phyloP scores from a whole-genome alignment of 2,113 vertebrate species.

The Nematolebias whitei region DNA sequence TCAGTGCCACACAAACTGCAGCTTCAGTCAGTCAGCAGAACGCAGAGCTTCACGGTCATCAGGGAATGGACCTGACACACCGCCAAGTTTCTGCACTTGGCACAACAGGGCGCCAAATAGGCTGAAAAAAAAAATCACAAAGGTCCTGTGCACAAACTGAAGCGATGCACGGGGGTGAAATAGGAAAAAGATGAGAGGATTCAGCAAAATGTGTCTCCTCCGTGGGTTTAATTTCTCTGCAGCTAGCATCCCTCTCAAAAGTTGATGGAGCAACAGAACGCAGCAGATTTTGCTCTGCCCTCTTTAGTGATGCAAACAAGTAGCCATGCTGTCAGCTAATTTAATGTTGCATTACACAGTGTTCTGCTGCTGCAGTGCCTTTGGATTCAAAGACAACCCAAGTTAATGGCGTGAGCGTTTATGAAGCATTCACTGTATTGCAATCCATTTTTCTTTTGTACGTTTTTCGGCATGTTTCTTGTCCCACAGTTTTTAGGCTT shows the following conservation, averaged over 20 bases:
- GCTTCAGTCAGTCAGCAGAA: conserved; percentile 62
- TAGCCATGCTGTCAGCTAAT: conserved; percentile 6
- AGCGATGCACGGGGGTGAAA: conserved; percentile 10
- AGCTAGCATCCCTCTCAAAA: conserved; percentile 15
- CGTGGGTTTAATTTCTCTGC: conserved; percentile 33
- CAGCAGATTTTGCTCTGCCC: conserved; percentile 22
- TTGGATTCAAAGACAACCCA: conserved; percentile 12
- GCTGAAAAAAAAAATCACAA: conserved; percentile 48
- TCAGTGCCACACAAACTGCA: conserved; percentile 45
- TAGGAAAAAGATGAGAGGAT: conserved; percentile 2
- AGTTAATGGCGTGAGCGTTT: too few species aligned
- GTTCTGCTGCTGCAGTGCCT: conserved; percentile 5
- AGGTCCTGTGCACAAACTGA: conserved; percentile 9
- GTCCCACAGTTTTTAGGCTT: too few species aligned
- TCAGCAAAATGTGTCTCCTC: conserved; percentile 22
- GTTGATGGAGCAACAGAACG: conserved; percentile 8
- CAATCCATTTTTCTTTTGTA: too few species aligned
- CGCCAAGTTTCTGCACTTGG: conserved; percentile 39
- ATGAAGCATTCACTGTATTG: too few species aligned
- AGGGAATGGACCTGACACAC: conserved; percentile 28
- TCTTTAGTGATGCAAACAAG: conserved; percentile 25
- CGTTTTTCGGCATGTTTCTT: too few species aligned
- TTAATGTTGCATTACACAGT: conserved; percentile 11
- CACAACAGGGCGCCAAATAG: conserved; percentile 29
- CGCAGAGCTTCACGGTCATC: conserved; percentile 39